Base-by-base conservation (phyloP, 2,797 vertebrate genomes). In the Manis pentadactyla region DNA sequence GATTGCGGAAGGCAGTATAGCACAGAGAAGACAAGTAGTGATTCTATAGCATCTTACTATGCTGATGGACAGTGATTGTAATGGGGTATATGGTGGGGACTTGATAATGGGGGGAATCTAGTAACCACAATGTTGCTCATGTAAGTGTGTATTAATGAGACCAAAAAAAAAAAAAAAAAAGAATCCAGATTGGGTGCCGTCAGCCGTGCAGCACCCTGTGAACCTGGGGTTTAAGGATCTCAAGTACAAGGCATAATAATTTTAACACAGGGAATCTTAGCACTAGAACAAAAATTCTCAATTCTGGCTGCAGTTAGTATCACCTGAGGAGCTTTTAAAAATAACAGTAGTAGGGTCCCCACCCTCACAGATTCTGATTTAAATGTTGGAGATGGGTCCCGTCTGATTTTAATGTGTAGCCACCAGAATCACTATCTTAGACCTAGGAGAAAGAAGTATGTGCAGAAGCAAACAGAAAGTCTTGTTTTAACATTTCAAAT, bases 391-490 rank as follows among this genome's bases (percentile, higher is more conserved):
- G n/a, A 25, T 34, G 59, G 17, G 46, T 82, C 29, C 71, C 92
- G 5, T 4, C 39, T 55, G 25, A 89, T 46, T 89, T 89, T 57
- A 86, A 85, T 7, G 42, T 49, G 14, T 23, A 86, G 59, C 9
- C 29, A 57, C n/a, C 39, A 95, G 74, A 86, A 71, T 1, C 5
- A 75, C 42, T 74, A 68, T n/a, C 10, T 63, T 69, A 84, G 55
- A 69, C 3, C 49, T 55, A 87, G 31, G 25, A 89, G 39, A 85
- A 82, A 95, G 63, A 87, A 75, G 10, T 19, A 3, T 12, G 51
- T 57, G 14, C 2, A 73, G 89, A 95, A 86, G 61, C 25, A 83
- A 85, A 79, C 18, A 86, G 59, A 89, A 91, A 49, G 31, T 93
- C 68, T n/a, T 95, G 63, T 6, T 92, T 71, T 88, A 87, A 73